Evolutionary conservation across 2,888 invertebrate genomes (phyloP), one percentile per base, ranked within the genome.

Genomic region (Lycophotia porphyrea): DNA sequence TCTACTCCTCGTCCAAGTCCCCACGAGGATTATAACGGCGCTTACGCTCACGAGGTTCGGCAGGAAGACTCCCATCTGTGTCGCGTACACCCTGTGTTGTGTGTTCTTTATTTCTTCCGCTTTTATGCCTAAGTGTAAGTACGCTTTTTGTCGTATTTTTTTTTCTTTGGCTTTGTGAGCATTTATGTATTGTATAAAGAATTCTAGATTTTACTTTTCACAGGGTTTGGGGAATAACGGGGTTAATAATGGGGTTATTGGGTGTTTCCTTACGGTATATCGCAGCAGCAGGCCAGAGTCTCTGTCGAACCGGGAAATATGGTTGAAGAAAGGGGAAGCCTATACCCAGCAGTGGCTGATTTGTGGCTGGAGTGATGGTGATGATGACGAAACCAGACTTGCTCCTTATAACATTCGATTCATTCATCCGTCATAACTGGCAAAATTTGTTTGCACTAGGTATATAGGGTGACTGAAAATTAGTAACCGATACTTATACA

Each of bases 1-100:
- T 55, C 96, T 97, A 70, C 94, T 97, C 63, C 92, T 97, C 44
- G 97, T 98, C 27, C 97, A 98, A 84, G 97, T 98, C 52, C 98
- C 98, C 0, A 97, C 97, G 3, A 90, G 96, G 47, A 87, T 95
- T 77, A 82, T 96, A 65, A 95, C 94, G 0, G 96, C 96, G 0
- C 90, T 97, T 24, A 96, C 97, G 1, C 96, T 98, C 88, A 97
- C 98, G 81, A 95, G 95, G 86, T 96, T 97, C 65, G 98, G 98
- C 15, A 94, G 98, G 64, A 95, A 93, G 78, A 86, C 91, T 9
- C 96, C 96, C 2, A 95, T 96, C 71, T 95, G 94, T 81, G 91
- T 94, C 5, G 95, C 96, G 21, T 96, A 96, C 84, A 85, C 90
- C 9, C 78, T 97, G 63, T 97, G 97, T 86, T 95, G 97, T 13